Conservation (phyloP, 1,140 invertebrate genomes). For the Heterodera schachtii region DNA sequence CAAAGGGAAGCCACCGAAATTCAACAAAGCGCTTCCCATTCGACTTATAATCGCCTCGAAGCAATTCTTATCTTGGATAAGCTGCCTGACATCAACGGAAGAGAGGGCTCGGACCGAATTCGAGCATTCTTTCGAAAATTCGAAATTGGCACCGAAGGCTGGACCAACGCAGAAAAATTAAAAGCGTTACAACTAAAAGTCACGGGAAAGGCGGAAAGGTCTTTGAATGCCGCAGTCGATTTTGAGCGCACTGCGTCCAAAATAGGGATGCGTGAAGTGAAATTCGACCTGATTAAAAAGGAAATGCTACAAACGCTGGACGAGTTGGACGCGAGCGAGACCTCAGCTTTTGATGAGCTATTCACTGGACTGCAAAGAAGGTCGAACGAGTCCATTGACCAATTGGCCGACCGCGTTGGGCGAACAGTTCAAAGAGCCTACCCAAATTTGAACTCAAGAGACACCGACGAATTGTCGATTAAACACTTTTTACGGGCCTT, state of each 20-base stretch:
- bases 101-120: slow-evolving; percentile 1
- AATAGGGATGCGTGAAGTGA: not conserved
- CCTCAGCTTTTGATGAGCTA: slow-evolving; percentile 3
- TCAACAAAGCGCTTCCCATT: not conserved
- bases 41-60: slow-evolving; percentile 1
- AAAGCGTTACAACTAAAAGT: not conserved
- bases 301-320: slow-evolving; percentile 5
- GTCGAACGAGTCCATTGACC: not conserved
- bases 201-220: not conserved
- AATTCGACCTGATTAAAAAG: not conserved
- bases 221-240: slow-evolving; percentile 1
- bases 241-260: not conserved
- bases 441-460: not conserved
- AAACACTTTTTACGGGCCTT: slow-evolving; percentile 14
- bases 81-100: slow-evolving; percentile 8
- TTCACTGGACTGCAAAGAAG: not conserved
- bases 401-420: slow-evolving; percentile 2
- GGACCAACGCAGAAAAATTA: not conserved
- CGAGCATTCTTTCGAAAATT: slow-evolving; percentile 10
- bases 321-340: not conserved
- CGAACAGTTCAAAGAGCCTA: slow-evolving; percentile 1
- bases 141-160: slow-evolving; percentile 7
- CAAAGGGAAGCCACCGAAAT: not conserved
- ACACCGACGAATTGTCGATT: slow-evolving; percentile 2
- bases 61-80: slow-evolving; percentile 6